phyloP scores from a whole-genome alignment of 2,797 vertebrate genomes.

The Tiaroga cobitis region DNA sequence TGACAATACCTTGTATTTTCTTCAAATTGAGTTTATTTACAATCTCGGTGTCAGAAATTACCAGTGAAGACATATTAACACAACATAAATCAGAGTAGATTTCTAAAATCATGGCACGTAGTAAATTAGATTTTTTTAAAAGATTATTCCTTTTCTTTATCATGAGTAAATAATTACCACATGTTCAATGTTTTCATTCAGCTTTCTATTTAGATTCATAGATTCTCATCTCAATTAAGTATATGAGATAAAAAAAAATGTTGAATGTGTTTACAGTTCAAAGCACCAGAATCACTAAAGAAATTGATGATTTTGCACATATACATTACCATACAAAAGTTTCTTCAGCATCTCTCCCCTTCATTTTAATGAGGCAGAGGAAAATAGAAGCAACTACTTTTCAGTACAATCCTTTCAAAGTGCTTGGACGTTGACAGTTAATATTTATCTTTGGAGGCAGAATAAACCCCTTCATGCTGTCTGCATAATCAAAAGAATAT shows the following conservation, averaged over 20 bases:
- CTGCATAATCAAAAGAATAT: constrained; percentile 47
- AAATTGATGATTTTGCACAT: constrained; percentile 29
- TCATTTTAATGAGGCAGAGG: constrained; percentile 39
- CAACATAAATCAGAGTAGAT: neutral
- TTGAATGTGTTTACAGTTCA: neutral
- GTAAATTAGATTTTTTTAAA: neutral
- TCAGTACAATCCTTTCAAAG: constrained; percentile 21
- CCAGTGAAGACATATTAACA: no score
- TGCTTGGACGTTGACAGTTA: constrained; percentile 31
- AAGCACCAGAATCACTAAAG: constrained; percentile 2
- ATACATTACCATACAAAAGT: constrained; percentile 16
- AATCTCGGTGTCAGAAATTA: neutral
- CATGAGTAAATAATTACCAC: neutral
- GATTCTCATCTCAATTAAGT: neutral
- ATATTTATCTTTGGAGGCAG: constrained; percentile 43
- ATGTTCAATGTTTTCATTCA: neutral
- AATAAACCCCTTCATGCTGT: constrained; percentile 41
- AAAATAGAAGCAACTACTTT: constrained; percentile 24
- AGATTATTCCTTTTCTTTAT: neutral
- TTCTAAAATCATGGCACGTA: neutral
- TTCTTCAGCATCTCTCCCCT: constrained; percentile 15
- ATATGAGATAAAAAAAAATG: neutral
- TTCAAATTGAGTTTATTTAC: neutral
- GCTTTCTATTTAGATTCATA: neutral
- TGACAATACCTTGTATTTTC: neutral